Conservation (phyloP, 2,113 vertebrate species). For the Philantomba maxwellii region DNA sequence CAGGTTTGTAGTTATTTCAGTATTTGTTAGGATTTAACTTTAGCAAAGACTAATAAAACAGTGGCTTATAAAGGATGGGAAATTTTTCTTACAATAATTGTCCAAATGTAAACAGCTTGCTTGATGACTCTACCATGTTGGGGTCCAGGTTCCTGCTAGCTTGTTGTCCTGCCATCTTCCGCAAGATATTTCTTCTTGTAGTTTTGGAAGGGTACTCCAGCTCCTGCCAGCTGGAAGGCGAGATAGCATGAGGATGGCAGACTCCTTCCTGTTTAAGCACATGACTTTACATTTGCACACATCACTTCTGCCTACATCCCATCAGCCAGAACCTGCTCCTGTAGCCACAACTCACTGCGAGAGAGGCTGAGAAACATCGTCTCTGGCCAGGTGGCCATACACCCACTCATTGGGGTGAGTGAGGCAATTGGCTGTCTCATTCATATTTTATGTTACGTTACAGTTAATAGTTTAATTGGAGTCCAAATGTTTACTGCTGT, state of each 20-base stretch:
- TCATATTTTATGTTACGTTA: background rate
- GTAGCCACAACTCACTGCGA: background rate
- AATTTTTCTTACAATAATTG: background rate
- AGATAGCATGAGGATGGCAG: background rate
- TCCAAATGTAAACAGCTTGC: background rate
- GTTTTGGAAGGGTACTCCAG: background rate
- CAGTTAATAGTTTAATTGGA: background rate
- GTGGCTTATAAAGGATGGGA: background rate
- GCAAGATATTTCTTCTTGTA: background rate
- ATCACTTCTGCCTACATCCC: background rate
- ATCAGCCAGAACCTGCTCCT: background rate
- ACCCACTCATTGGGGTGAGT: background rate
- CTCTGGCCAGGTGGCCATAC: background rate
- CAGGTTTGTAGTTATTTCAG: background rate
- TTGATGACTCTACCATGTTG: background rate
- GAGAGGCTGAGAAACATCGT: background rate
- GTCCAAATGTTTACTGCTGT: background rate
- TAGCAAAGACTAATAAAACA: background rate
- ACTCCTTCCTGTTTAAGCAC: background rate
- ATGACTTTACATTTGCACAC: background rate
- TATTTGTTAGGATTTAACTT: background rate
- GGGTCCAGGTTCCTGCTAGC: background rate
- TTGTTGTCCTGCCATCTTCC: background rate
- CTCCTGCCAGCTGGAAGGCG: background rate
- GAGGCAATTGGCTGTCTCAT: background rate